Evolutionary conservation across 2,797 vertebrate species (phyloP), one percentile per base, ranked within the genome.

Genomic region (Sus cebifrons): DNA sequence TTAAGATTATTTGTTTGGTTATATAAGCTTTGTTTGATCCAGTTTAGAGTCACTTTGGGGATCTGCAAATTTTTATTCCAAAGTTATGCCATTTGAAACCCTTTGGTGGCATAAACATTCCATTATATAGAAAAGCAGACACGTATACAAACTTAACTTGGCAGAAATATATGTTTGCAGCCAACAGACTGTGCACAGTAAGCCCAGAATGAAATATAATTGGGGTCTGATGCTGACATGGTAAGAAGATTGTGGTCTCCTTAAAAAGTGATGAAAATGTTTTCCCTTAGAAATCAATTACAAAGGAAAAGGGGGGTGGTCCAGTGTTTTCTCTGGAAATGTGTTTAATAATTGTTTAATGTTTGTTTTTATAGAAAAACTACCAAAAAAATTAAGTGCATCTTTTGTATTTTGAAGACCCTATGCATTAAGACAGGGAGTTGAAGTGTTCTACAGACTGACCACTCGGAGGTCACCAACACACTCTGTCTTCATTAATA

Each of bases 121-220:
- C 21, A 94, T 70, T 92, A 84, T 90, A 96, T 75, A 86, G 81
- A 96, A 97, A 98, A 96, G 5, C 29, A 96, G 70, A 89, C 52
- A 89, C 5, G 3, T 86, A 94, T 20, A 68, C 91, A 95, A 89
- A 96, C 90, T 93, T 94, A 64, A 92, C 62, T 70, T 96, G 75
- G 21, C 93, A 97, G 89, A 98, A 98, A 97, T 96, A 91, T 58
- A 93, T 79, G 10, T 94, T 97, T 95, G 17, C 23, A 40, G 17
- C 71, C 86, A 96, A 92, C 58, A 94, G 89, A 87, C 5, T 89
- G 52, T 95, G 62, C 89, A 88, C 12, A 91, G 78, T 52, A 96
- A 98, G 52, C 17, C 18, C 89, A 92, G 49, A 97, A 36, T 52
- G 86, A 98, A 98, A 96, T 85, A 90, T 64, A 95, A 89, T 95